phyloP scores from a whole-genome alignment of 64 coral and sea anemone genomes.

The Actinia tenebrosa region DNA sequence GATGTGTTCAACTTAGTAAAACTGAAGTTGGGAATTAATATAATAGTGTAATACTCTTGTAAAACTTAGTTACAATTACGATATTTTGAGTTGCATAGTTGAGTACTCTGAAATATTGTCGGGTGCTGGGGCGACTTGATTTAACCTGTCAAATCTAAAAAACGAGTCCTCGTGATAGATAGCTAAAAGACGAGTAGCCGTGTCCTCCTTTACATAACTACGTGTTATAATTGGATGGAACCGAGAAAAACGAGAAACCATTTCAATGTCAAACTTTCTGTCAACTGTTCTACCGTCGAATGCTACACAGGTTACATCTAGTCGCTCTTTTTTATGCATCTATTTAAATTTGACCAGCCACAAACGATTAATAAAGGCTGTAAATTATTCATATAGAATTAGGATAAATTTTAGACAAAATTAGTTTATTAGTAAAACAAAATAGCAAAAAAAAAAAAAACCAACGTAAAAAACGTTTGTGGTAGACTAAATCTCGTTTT shows the following conservation, averaged over 20 bases:
- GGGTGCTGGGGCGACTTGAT: not conserved
- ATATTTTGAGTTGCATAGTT: too few relatives aligned
- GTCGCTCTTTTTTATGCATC: not conserved
- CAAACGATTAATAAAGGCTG: not conserved
- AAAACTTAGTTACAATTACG: too few relatives aligned
- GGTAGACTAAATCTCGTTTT: not conserved
- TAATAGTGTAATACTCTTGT: too few relatives aligned
- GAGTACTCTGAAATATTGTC: not conserved
- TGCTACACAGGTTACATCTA: not conserved
- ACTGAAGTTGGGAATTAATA: too few relatives aligned
- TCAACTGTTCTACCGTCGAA: too few relatives aligned
- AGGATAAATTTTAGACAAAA: not conserved
- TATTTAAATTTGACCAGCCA: conserved; percentile 3
- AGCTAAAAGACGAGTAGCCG: too few relatives aligned
- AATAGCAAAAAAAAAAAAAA: not conserved
- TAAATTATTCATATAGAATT: not conserved
- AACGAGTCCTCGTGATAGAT: not conserved
- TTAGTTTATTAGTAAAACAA: conserved; percentile 3
- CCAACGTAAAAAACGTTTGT: not conserved
- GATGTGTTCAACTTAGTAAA: too few relatives aligned
- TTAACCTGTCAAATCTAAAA: not conserved
- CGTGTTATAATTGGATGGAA: too few relatives aligned
- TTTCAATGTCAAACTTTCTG: too few relatives aligned
- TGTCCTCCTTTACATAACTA: too few relatives aligned
- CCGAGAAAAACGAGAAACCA: too few relatives aligned